These are phyloP conservation scores for sheep (Ovis aries) DNA, from an alignment of 2,113 vertebrate genomes.

Conservation along the genomic window ARS-UI_Ramb_v3.0 NC_056067.1:42874501-42875000, in stretches of 20 bases:
- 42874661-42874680: background rate
- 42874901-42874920: background rate
- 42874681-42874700: background rate
- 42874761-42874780: background rate
- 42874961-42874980: background rate
- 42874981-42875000: background rate
- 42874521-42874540: background rate
- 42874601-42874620: background rate
- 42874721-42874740: background rate
- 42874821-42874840: background rate
- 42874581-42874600: background rate
- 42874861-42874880: background rate
- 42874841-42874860: background rate
- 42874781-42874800: background rate
- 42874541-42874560: background rate
- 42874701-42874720: background rate
- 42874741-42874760: background rate
- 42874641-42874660: background rate
- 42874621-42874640: background rate
- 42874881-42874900: background rate
- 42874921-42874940: background rate
- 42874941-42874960: background rate
- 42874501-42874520: background rate
- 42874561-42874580: background rate
- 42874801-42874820: background rate